Evolutionary conservation across 2,797 vertebrate species (phyloP), one percentile per base, ranked within the genome.

Genomic region (Tamandua tetradactyla): DNA sequence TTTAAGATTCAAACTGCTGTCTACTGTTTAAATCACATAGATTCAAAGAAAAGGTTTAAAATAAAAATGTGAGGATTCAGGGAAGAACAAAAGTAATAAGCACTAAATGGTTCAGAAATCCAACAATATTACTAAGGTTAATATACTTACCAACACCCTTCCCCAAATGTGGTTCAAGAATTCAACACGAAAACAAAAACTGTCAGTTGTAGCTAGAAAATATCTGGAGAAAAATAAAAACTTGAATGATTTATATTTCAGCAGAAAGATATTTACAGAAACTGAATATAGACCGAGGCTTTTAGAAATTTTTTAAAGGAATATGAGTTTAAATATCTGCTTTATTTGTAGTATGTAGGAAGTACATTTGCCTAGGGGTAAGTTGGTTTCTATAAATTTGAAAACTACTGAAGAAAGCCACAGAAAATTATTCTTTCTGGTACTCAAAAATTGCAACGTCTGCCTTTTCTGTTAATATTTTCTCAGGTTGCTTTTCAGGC

Each of bases 41-140:
- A 75, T 61, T 91, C 69, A 92, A 95, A 82, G 35, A 87, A 91
- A 93, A 89, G 42, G 7, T 47, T 91, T 93, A 66, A 71, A 82
- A 61, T 71, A 27, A 64, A 86, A 88, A 6, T 81, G 5, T 81
- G 30, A 30, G 18, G 20, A 32, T 59, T 88, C 30, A 30, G 37
- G 37, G 37, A 30, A 30, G 17, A 14, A 8, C 8, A n/a, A 42
- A 93, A 42, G 30, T 71, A 22, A 66, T 83, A 81, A 52, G 25
- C 13, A 40, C 87, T 25, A 66, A 75, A 32, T 92, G 44, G 32
- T 82, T 93, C 57, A 52, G 71, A 92, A 96, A 71, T 79, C 42
- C 37, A 40, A 49, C 72, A 91, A 74, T 59, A 47, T 55, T 87
- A 55, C 71, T 78, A 89, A 95, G 78, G 8, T 40, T 84, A 93